Percentiles rank a stretch among this genome's conserved stretches.
Conservation (phyloP, 2,888 invertebrate species). For the Sinodicranocentrus sp. region DNA sequence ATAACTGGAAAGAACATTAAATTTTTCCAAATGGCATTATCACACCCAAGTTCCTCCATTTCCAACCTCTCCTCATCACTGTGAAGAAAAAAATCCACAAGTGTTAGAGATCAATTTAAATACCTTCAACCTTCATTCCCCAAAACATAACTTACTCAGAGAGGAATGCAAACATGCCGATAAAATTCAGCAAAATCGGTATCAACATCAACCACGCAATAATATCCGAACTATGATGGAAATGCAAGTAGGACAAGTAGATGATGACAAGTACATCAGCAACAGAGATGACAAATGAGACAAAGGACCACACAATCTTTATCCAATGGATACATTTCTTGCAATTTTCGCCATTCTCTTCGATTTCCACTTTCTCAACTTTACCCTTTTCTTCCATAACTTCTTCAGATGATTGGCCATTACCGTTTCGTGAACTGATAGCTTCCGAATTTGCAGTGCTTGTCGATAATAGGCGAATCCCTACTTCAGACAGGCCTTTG, state of each 20-base stretch:
- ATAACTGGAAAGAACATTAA: constrained; percentile 69
- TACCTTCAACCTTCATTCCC: not conserved
- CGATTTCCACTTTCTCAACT: constrained; percentile 19
- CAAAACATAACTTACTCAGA: constrained; percentile 58
- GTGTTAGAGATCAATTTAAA: no score
- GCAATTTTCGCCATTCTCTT: not conserved
- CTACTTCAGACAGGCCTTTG: not conserved
- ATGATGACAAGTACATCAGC: constrained; percentile 67
- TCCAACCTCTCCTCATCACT: constrained; percentile 63
- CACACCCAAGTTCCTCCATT: constrained; percentile 63
- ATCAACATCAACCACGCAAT: constrained; percentile 68
- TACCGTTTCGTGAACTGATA: not conserved
- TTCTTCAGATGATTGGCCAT: not conserved
- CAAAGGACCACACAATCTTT: constrained; percentile 63
- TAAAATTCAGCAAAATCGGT: constrained; percentile 63
- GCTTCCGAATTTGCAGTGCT: constrained; percentile 6
- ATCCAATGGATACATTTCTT: constrained; percentile 37
- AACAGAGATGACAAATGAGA: constrained; percentile 59
- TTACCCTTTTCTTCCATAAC: not conserved
- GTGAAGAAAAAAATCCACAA: not conserved
- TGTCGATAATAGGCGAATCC: constrained; percentile 15
- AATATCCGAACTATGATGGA: constrained; percentile 63
- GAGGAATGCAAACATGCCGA: constrained; percentile 70
- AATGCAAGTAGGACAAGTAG: constrained; percentile 67
- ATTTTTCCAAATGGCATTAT: constrained; percentile 44